Evolutionary conservation across 2,113 vertebrate genomes (phyloP).

Genomic region (Salvelinus alpinus): DNA sequence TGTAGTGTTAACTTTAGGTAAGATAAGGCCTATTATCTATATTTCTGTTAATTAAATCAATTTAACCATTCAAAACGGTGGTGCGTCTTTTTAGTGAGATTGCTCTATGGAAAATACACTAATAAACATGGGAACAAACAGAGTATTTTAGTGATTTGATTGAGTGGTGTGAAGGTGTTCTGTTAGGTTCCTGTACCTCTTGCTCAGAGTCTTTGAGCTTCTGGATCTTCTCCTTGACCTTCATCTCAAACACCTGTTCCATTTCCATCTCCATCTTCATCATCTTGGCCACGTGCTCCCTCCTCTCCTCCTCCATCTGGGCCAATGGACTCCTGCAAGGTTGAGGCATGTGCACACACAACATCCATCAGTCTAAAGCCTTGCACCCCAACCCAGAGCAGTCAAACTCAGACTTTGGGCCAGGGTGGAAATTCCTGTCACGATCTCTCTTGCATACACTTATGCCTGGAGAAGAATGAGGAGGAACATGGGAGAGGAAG

Average conservation of each 20-base stretch:
- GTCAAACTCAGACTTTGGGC: background rate
- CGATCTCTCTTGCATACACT: background rate
- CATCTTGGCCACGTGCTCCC: slow-evolving; percentile 93
- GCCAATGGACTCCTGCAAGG: slow-evolving; percentile 86
- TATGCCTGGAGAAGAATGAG: background rate
- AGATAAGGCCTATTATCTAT: background rate
- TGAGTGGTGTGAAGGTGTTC: background rate
- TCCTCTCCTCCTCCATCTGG: slow-evolving; percentile 95
- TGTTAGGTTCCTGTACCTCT: slow-evolving; percentile 75
- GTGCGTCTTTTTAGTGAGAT: too few species aligned
- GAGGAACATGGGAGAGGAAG: slow-evolving; percentile 19
- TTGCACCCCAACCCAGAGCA: background rate
- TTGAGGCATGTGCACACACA: slow-evolving; percentile 2
- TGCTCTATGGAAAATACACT: too few species aligned
- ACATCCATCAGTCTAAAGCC: background rate
- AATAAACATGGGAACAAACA: too few species aligned
- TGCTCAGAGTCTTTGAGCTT: slow-evolving; percentile 93
- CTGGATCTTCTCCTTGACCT: slow-evolving; percentile 96
- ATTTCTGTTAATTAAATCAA: too few species aligned
- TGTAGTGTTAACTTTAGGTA: too few species aligned
- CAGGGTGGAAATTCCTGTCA: background rate
- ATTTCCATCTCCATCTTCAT: slow-evolving; percentile 98
- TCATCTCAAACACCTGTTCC: slow-evolving; percentile 98
- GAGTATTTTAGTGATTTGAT: too few species aligned
- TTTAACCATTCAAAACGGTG: too few species aligned